These are phyloP conservation scores for Tethea ocularis DNA, from an alignment of 2,888 invertebrate species.

Conservation along the genomic window DNA sequence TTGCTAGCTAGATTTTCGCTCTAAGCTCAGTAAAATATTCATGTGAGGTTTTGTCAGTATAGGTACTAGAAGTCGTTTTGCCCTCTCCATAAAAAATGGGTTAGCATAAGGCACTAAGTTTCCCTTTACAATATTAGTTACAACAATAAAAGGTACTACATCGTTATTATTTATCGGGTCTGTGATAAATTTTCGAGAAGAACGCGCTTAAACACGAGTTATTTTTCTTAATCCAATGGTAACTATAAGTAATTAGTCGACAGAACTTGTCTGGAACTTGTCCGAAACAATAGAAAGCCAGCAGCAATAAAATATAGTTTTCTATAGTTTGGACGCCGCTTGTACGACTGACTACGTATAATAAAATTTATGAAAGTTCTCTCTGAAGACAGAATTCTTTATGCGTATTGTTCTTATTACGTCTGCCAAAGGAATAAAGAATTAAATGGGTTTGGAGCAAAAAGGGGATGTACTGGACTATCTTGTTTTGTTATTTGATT, in stretches of 20 bases:
- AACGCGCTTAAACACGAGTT: conserved; percentile 14
- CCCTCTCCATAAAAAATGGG: too few species aligned
- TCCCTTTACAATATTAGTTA: too few species aligned
- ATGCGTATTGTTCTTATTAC: background rate
- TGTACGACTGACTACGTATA: background rate
- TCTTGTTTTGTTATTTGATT: background rate
- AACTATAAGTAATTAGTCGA: conserved; percentile 27
- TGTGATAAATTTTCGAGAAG: background rate
- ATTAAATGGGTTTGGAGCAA: background rate
- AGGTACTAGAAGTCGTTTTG: too few species aligned
- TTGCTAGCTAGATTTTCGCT: background rate
- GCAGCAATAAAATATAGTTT: conserved; percentile 15
- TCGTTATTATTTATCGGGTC: too few species aligned
- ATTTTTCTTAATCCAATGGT: conserved; percentile 5
- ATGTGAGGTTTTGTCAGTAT: background rate
- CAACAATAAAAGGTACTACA: too few species aligned
- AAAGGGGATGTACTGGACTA: background rate
- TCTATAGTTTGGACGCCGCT: background rate
- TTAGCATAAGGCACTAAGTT: too few species aligned
- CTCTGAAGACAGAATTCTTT: background rate
- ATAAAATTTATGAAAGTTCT: conserved; percentile 9
- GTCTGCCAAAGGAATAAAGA: background rate
- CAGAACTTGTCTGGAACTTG: conserved; percentile 25
- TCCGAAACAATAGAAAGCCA: conserved; percentile 27
- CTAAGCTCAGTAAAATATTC: background rate